Conservation (phyloP, 30 jellyfish, hydroid and myxozoan genomes). For the Nemopilema nomurai region DNA sequence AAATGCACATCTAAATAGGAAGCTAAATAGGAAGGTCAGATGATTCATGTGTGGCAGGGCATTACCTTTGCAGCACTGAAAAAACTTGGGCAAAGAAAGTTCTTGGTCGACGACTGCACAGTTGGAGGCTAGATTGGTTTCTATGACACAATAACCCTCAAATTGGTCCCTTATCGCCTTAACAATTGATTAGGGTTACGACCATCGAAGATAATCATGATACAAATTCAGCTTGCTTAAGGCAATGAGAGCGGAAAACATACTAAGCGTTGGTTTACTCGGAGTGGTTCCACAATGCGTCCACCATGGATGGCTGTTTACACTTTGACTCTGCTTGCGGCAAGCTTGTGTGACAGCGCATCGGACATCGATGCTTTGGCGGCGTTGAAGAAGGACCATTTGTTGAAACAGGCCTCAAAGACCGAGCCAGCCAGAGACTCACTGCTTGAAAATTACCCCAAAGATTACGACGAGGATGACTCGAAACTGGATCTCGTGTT, state of each 20-base stretch:
- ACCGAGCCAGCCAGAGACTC: background rate
- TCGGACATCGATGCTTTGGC: background rate
- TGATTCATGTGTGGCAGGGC: too few relatives aligned
- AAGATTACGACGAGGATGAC: constrained; percentile 5
- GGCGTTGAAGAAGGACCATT: background rate
- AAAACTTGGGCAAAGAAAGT: background rate
- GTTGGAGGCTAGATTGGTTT: constrained; percentile 34
- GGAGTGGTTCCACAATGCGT: background rate
- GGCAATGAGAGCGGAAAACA: constrained; percentile 8
- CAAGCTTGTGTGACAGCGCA: background rate
- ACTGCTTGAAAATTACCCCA: background rate
- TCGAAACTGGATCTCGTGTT: constrained; percentile 8
- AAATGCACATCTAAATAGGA: too few relatives aligned
- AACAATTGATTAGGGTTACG: background rate
- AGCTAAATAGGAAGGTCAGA: too few relatives aligned
- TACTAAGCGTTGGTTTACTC: background rate
- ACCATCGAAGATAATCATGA: constrained; percentile 6
- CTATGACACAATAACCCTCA: constrained; percentile 23
- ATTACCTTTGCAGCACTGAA: background rate
- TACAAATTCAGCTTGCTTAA: constrained; percentile 5
- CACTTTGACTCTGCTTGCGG: background rate
- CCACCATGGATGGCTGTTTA: background rate
- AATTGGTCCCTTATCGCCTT: constrained; percentile 15
- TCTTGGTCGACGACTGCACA: constrained; percentile 7
- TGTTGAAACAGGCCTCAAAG: background rate